These are phyloP conservation scores for Staurois parvus DNA, from an alignment of 2,797 vertebrate species.

Conservation along the genomic window DNA sequence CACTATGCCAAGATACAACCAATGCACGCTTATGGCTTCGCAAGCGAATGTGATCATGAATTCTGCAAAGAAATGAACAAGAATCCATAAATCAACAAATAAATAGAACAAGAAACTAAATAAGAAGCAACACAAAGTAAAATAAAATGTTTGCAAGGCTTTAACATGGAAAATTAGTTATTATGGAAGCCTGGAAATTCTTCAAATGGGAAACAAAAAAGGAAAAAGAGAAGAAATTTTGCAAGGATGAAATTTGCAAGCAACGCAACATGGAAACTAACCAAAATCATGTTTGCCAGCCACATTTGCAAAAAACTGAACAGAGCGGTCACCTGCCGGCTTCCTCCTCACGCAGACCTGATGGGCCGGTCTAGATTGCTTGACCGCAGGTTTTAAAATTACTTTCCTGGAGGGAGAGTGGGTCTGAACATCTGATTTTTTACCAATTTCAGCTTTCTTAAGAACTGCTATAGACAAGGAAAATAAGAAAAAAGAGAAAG, in stretches of 20 bases:
- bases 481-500: conserved; percentile 66
- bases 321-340: conserved; percentile 92
- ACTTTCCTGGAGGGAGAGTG: conserved; percentile 95
- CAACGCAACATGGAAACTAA: conserved; percentile 59
- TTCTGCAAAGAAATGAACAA: conserved; percentile 71
- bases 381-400: conserved; percentile 89
- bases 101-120: conserved; percentile 67
- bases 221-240: conserved; percentile 71
- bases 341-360: conserved; percentile 96
- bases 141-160: conserved; percentile 61
- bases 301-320: conserved; percentile 81
- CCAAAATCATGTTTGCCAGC: conserved; percentile 81
- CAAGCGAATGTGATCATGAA: conserved; percentile 78
- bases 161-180: conserved; percentile 61
- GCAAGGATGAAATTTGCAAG: conserved; percentile 72
- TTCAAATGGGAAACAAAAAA: conserved; percentile 68
- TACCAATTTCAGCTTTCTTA: conserved; percentile 96
- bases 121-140: conserved; percentile 66
- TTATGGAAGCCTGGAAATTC: conserved; percentile 71
- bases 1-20: conserved; percentile 78
- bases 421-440: conserved; percentile 94
- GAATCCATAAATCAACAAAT: conserved; percentile 64
- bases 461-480: conserved; percentile 90
- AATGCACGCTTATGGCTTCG: conserved; percentile 76
- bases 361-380: conserved; percentile 93